Evolutionary conservation across 2,888 invertebrate species (phyloP).

Genomic region (Drosophila kanekoi): DNA sequence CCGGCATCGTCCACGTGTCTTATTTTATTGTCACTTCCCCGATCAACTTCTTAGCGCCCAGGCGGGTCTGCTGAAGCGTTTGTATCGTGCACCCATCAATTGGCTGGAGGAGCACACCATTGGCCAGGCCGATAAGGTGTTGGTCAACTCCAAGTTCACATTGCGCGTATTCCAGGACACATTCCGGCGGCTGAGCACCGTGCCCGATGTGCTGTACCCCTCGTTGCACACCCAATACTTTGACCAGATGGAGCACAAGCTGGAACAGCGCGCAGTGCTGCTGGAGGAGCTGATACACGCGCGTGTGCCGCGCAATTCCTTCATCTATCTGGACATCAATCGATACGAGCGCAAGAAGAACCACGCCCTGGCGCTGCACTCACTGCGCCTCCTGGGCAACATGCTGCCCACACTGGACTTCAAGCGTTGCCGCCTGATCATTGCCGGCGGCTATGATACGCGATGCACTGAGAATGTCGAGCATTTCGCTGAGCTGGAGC

Average conservation of each 20-base stretch:
- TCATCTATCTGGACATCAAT: constrained; percentile 96
- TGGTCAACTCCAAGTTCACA: constrained; percentile 99
- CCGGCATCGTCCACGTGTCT: constrained; percentile 87
- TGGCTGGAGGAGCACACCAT: constrained; percentile 96
- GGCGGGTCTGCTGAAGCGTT: constrained; percentile 90
- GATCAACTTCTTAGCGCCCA: constrained; percentile 95
- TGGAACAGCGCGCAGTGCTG: constrained; percentile 83
- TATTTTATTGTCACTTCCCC: constrained; percentile 99
- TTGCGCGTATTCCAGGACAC: constrained; percentile 94
- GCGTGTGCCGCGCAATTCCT: constrained; percentile 86
- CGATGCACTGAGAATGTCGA: constrained; percentile 94
- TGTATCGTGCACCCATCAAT: constrained; percentile 95
- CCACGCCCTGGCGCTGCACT: constrained; percentile 92
- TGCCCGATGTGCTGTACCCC: constrained; percentile 96
- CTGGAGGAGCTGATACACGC: constrained; percentile 66
- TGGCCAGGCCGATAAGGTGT: constrained; percentile 93
- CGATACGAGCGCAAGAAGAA: constrained; percentile 99
- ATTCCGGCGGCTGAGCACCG: constrained; percentile 90
- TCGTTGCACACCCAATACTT: constrained; percentile 94
- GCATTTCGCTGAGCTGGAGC: constrained; percentile 91
- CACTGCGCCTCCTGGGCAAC: constrained; percentile 89
- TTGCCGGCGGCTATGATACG: constrained; percentile 98
- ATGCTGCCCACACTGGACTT: constrained; percentile 87
- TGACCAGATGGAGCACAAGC: constrained; percentile 85
- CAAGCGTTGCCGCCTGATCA: constrained; percentile 91